These are phyloP conservation scores for Onychomys torridus DNA, from an alignment of 2,797 vertebrate species.

Conservation along the genomic window DNA sequence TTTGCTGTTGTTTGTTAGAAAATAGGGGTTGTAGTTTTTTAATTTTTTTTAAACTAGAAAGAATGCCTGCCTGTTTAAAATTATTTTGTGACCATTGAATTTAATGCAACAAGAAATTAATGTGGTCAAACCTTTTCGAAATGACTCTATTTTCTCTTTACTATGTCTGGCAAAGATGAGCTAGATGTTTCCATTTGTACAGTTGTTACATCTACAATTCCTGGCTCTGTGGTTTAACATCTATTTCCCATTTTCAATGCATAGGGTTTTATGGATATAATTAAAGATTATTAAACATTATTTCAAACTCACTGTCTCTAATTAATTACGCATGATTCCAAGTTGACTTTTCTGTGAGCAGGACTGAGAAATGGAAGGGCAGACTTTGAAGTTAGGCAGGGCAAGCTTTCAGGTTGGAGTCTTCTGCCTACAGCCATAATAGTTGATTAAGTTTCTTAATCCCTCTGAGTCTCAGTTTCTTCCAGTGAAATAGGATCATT, in stretches of 20 bases:
- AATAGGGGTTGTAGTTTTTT: background rate
- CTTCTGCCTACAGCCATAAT: background rate
- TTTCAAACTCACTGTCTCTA: background rate
- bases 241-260: constrained; percentile 25
- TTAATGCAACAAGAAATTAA: background rate
- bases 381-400: constrained; percentile 11
- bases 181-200: background rate
- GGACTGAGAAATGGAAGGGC: background rate
- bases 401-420: background rate
- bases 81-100: background rate
- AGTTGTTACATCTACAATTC: background rate
- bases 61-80: background rate
- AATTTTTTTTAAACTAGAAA: background rate
- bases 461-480: background rate
- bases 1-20: background rate
- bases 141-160: background rate
- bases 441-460: background rate
- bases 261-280: background rate
- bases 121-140: background rate
- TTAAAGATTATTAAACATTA: constrained; percentile 22
- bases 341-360: background rate
- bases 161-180: background rate
- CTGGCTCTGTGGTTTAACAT: background rate
- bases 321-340: background rate
- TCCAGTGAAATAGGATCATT: constrained; percentile 3